Conservation (phyloP, 2,888 invertebrate genomes). For the Xestobium rufovillosum region DNA sequence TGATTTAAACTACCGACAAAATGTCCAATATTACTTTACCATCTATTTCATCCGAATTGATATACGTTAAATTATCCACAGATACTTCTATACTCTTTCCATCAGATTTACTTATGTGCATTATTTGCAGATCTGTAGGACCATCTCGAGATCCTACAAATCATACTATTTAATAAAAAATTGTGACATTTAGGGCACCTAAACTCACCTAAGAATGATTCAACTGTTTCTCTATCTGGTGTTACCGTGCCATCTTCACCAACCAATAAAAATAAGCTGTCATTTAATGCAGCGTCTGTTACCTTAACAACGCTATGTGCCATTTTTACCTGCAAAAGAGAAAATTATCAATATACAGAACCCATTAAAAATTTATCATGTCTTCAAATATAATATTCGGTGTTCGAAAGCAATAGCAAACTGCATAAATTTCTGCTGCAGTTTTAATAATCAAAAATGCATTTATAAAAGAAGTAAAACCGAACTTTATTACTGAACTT, state of each 20-base stretch:
- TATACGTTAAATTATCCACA: conserved; percentile 43
- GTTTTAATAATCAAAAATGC: no score
- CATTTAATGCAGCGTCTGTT: conserved; percentile 46
- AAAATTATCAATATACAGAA: no score
- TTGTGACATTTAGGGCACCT: conserved; percentile 12
- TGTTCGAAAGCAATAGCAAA: no score
- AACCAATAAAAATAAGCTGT: conserved; percentile 75
- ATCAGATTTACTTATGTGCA: conserved; percentile 40
- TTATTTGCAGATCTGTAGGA: conserved; percentile 37
- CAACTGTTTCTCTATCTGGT: conserved; percentile 72
- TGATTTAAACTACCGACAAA: no score
- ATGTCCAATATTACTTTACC: no score
- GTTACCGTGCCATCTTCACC: conserved; percentile 80
- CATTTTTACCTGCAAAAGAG: conserved; percentile 32
- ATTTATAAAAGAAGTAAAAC: no score
- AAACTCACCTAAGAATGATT: conserved; percentile 68
- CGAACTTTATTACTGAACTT: no score
- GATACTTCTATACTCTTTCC: conserved; percentile 39
- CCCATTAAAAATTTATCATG: no score
- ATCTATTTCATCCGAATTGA: conserved; percentile 27
- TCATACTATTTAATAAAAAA: conserved; percentile 8
- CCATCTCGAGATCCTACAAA: conserved; percentile 33
- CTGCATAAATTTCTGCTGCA: no score
- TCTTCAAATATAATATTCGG: no score
- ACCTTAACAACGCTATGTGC: conserved; percentile 42